A percentile compares a stretch with the other conserved stretches of the same genome.
phyloP scores from a whole-genome alignment of 2,113 vertebrate genomes.

The Charadrius vociferus region DNA sequence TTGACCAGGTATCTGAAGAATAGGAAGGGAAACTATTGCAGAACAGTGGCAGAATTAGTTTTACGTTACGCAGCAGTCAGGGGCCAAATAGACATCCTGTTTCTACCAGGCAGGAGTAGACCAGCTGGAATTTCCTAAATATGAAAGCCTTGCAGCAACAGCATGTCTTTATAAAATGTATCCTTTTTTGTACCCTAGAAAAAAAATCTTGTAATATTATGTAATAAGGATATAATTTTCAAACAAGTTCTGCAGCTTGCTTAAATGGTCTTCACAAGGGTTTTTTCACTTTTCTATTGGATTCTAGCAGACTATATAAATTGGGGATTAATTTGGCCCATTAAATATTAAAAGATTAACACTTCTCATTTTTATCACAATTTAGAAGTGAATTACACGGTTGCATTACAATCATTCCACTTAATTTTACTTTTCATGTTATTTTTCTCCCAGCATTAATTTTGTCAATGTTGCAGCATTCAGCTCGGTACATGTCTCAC shows the following conservation, averaged over 20 bases:
- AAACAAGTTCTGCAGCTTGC: neutral
- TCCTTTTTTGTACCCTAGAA: neutral
- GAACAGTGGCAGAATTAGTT: neutral
- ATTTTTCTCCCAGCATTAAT: slow-evolving; percentile 20
- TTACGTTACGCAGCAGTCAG: neutral
- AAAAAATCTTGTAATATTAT: neutral
- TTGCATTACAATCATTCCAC: neutral
- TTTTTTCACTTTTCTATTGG: neutral
- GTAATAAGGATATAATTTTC: neutral
- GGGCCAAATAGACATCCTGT: neutral
- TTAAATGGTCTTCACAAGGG: neutral
- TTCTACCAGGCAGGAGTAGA: neutral
- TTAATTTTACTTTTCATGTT: slow-evolving; percentile 25
- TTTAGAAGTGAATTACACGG: neutral
- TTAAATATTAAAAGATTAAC: slow-evolving; percentile 17
- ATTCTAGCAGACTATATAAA: neutral
- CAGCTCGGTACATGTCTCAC: neutral
- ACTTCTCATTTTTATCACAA: neutral
- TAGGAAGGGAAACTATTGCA: neutral
- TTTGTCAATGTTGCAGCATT: neutral
- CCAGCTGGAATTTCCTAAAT: neutral
- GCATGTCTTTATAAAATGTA: neutral
- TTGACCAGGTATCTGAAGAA: neutral
- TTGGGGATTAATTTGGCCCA: neutral
- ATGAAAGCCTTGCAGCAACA: neutral